Percentiles rank a stretch among this genome's conserved stretches.
These are phyloP conservation scores for Tauraco erythrolophus DNA, from an alignment of 2,113 vertebrate genomes.

Conservation along the genomic window DNA sequence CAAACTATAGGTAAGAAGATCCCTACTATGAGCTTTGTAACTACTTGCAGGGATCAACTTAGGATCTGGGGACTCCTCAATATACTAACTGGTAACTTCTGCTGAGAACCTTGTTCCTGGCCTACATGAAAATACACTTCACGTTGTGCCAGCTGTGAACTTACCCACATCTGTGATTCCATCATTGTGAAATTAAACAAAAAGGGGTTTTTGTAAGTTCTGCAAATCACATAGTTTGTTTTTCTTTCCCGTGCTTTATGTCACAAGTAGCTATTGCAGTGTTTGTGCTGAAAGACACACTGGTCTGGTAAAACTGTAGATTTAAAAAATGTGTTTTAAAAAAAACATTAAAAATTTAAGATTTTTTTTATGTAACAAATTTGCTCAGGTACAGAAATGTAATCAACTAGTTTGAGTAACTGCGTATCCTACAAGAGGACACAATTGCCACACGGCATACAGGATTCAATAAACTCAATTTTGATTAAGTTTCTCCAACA, in stretches of 20 bases:
- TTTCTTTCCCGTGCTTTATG: background rate
- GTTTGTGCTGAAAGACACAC: fast-evolving
- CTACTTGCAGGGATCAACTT: background rate
- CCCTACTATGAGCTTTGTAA: background rate
- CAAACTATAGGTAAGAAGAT: background rate
- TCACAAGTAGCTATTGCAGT: background rate
- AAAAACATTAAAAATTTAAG: too few relatives aligned
- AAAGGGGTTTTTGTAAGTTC: background rate
- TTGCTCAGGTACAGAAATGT: background rate
- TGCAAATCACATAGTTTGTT: background rate
- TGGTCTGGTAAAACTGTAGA: background rate
- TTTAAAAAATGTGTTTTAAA: background rate
- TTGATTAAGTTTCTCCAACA: background rate
- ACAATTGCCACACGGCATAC: background rate
- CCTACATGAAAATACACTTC: background rate
- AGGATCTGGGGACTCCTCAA: background rate
- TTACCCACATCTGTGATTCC: background rate
- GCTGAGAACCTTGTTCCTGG: background rate
- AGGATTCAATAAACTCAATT: background rate
- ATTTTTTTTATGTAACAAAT: background rate
- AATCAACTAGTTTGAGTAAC: background rate
- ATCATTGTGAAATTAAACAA: background rate
- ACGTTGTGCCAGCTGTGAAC: background rate
- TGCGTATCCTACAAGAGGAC: background rate
- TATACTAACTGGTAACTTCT: background rate